Evolutionary conservation across 2,797 vertebrate genomes (phyloP).

Genomic region (Leontocebus nigricollis): DNA sequence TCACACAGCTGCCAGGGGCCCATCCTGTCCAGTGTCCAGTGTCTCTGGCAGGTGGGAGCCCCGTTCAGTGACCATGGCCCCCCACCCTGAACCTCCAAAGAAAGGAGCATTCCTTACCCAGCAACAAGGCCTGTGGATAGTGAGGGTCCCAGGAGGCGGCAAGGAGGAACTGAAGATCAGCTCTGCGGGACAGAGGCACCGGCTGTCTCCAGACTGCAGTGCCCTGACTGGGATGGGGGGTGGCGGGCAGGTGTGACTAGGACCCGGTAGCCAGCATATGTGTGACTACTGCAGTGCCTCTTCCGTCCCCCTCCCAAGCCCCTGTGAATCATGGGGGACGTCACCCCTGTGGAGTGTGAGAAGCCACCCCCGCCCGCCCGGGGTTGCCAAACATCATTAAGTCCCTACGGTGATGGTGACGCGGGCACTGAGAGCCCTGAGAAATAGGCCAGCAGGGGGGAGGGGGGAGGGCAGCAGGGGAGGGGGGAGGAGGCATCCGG

Average conservation of each 20-base stretch:
- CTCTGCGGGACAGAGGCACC: not conserved
- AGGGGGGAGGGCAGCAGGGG: not conserved
- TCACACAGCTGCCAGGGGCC: too few species aligned
- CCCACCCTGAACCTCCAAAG: not conserved
- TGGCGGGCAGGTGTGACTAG: not conserved
- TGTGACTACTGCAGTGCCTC: not conserved
- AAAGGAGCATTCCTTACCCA: too few species aligned
- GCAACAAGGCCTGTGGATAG: not conserved
- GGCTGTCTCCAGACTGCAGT: too few species aligned
- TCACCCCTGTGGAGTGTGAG: not conserved
- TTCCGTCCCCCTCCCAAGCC: not conserved
- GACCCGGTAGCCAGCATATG: too few species aligned
- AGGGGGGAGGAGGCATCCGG: not conserved
- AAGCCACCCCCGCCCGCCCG: fast-evolving
- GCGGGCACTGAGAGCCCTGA: not conserved
- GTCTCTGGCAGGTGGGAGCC: not conserved
- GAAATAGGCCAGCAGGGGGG: too few species aligned
- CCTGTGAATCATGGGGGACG: not conserved
- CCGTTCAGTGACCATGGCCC: fast-evolving
- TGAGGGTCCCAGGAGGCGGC: too few species aligned
- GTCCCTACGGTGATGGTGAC: not conserved
- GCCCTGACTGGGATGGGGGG: fast-evolving
- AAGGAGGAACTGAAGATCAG: not conserved
- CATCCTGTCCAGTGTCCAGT: not conserved
- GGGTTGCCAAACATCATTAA: not conserved